A percentile compares a stretch with the other conserved stretches of the same genome.
phyloP scores from a whole-genome alignment of 2,113 vertebrate species.

The Clarias magur region DNA sequence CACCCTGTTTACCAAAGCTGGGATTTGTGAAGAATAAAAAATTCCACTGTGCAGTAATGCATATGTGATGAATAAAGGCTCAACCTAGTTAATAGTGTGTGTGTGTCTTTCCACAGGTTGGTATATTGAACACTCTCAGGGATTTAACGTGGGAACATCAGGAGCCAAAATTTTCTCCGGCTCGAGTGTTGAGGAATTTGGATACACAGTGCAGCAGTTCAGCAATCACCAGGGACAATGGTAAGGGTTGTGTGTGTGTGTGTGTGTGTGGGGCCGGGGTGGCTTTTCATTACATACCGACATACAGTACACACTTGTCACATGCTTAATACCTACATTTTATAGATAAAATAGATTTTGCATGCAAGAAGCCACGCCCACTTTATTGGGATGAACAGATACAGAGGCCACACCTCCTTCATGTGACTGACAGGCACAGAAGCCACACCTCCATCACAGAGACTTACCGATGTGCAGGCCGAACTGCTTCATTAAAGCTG shows the following conservation, averaged over 20 bases:
- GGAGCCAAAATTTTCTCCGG: conserved; percentile 78
- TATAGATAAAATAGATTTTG: not conserved
- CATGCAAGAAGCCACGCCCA: not conserved
- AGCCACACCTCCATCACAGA: not conserved
- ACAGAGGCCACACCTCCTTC: not conserved
- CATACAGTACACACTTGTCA: not conserved
- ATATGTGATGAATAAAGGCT: no score
- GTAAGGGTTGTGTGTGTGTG: conserved; percentile 68
- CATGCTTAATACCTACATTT: not conserved
- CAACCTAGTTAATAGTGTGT: not conserved
- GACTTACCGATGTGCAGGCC: no score
- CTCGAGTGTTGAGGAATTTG: conserved; percentile 75
- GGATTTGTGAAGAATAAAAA: no score
- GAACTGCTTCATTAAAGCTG: not conserved
- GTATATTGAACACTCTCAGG: conserved; percentile 64
- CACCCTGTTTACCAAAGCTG: no score
- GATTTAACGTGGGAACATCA: conserved; percentile 78
- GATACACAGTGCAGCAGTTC: conserved; percentile 81
- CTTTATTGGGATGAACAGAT: not conserved
- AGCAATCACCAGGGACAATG: conserved; percentile 77
- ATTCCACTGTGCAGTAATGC: no score
- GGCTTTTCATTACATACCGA: not conserved
- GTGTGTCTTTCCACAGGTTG: conserved; percentile 62
- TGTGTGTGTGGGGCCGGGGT: not conserved
- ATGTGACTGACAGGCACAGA: not conserved